Base-by-base conservation (phyloP, 2,888 invertebrate genomes). In the Drosophila mimica region DNA sequence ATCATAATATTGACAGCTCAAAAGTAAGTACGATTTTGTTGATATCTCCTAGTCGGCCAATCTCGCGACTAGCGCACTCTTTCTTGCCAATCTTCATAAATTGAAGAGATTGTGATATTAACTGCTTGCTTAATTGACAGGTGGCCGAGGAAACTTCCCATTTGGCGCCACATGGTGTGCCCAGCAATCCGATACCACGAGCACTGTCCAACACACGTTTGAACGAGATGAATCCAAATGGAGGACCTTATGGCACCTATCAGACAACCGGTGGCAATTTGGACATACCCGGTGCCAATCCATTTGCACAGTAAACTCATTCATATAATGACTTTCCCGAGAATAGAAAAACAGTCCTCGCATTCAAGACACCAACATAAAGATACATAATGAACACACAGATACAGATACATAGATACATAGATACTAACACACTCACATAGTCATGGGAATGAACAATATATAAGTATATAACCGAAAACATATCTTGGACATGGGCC, bases 111-210 rank as follows among this genome's bases (percentile, higher is more conserved):
- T 15, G 0, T 30, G 25, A n/a, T n/a, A 36, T 25, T 38, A 38
- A 54, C 25, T 20, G 5, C 0, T n/a, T 31, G 1, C 33, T 9
- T 25, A 5, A 7, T 46, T 34, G 11, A 60, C 17, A 93, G 93
- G 93, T 94, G 64, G 93, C 93, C 48, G 93, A 94, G 75, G 98
- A 97, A 92, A 97, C 97, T 40, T 95, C 96, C 2, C 98, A 98
- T 93, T 94, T 98, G 91, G 98, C 98, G 66, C 98, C 98, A n/a
- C 98, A 98, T 92, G 98, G 98, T 57, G 98, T 98, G 59, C 98
- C 98, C 54, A 97, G 97, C 91, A 97, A 97, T 94, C 98, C 98
- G 28, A 96, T 97, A 91, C 97, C 97, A 1, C 95, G 97, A 76
- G 97, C 97, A 59, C 94, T 97, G 31, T 97, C 97, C 82, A 97